Evolutionary conservation across 2,113 vertebrate genomes (phyloP), one percentile per base, ranked within the genome.

Genomic region (Nipponia nippon): DNA sequence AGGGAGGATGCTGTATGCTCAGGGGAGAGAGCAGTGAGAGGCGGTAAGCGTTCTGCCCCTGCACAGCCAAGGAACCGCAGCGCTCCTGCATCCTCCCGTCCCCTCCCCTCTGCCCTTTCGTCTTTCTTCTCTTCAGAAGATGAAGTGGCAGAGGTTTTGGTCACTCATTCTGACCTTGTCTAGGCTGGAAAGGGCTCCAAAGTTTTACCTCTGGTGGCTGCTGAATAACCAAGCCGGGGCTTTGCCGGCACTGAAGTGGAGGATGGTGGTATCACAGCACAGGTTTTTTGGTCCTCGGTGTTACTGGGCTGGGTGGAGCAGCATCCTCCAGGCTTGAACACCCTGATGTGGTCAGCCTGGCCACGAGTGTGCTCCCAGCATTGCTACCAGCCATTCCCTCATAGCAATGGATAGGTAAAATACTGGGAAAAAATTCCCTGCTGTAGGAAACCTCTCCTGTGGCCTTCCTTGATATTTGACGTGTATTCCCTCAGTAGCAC

Each of bases 361-460:
- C 38, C 52, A 7, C 0, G 0, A 7, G 8, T 27, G 59, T 14
- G 23, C 47, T 34, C n/a, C 53, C 46, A 9, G 18, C 38, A 25
- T 36, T 20, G 17, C 62, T 69, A 11, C 14, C 29, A 38, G 13
- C 15, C 19, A 4, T 49, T 62, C 5, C 8, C 16, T 8, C 11
- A 1, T 2, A 55, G 73, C 42, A 49, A 16, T 10, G 1, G 16
- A 9, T 11, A 27, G 50, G 13, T 30, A 10, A 80, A 83, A 65
- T 29, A 50, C n/a, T 6, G n/a, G n/a, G 50, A 19, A 81, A 71
- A 52, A 50, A 15, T 22, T 66, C 15, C 11, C 22, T 34, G 15
- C 14, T 38, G 22, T n/a, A 61, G 26, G 20, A 52, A 32, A 2
- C 0, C 4, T 4, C 6, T 40, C 0, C 1, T 13, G 14, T 23